Evolutionary conservation across 2,888 invertebrate genomes (phyloP), one percentile per base, ranked within the genome.

Genomic region (Tridacna crocea): DNA sequence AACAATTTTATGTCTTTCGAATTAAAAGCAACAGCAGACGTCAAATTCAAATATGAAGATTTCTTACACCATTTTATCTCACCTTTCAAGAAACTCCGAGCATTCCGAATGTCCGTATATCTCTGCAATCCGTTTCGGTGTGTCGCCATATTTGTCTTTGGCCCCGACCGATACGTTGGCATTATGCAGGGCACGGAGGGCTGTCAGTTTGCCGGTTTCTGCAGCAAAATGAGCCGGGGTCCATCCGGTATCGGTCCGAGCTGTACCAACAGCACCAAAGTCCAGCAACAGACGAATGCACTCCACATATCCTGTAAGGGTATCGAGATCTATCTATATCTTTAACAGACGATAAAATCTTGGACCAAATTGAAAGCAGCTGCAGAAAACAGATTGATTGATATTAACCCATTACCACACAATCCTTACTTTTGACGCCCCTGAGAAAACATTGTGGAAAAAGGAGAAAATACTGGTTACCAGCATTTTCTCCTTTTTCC

Each of bases 201-300:
- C 90, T 0, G 88, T 88, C 19, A 93, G 58, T 68, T 90, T 91
- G 12, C 93, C 93, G 8, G 92, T 88, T 85, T 94, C 93, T 3
- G 93, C 93, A 3, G 94, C 93, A 73, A 89, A 91, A 85, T 94
- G 94, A 11, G 93, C 93, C 27, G 94, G 93, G 0, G 93, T 94
- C 93, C 93, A 93, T 0, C 91, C 92, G 51, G 88, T 88, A 48
- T 89, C 90, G 65, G 92, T 92, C 0, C 91, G 84, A 0, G 89
- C 84, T 10, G 87, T 89, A 0, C 92, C 92, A 22, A 91, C 90
- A 17, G 93, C 93, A 6, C 93, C 93, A 75, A 92, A 75, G 19
- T 93, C 92, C n/a, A 94, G 85, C 12, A 94, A 81, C 22, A 93
- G 84, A 12, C 93, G 88, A 19, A 92, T 89, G 75, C 92, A 92